Evolutionary conservation across 2,888 invertebrate genomes (phyloP).

Genomic region (Caenorhabditis angaria): DNA sequence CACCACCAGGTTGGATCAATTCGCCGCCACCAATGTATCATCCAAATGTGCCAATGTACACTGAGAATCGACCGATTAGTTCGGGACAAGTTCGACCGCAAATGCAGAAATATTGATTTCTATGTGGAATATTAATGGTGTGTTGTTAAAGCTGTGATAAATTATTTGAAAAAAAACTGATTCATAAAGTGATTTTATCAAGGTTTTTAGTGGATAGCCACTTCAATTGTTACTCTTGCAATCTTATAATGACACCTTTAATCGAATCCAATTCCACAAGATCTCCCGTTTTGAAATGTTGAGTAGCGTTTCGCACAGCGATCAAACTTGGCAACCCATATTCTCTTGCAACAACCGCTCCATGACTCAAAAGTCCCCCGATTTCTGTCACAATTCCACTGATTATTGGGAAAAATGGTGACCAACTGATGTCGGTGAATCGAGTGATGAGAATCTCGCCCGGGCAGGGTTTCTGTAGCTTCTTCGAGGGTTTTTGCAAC

Average conservation of each 20-base stretch:
- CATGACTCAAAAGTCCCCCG: constrained; percentile 75
- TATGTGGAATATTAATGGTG: too few relatives aligned
- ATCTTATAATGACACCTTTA: constrained; percentile 42
- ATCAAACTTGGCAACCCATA: constrained; percentile 75
- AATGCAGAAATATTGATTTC: background rate
- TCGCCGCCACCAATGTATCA: background rate
- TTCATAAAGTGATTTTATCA: background rate
- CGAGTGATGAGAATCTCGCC: constrained; percentile 74
- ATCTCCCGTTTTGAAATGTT: constrained; percentile 72
- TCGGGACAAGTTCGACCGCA: background rate
- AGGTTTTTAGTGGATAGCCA: background rate
- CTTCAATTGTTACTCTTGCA: background rate
- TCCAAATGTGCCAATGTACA: too few relatives aligned
- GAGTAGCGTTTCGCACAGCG: constrained; percentile 73
- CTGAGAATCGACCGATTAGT: background rate
- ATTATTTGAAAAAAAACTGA: background rate
- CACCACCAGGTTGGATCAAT: background rate
- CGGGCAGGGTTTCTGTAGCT: constrained; percentile 75
- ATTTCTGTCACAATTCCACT: constrained; percentile 75
- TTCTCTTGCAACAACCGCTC: constrained; percentile 75
- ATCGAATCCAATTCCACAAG: constrained; percentile 53
- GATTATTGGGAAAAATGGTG: constrained; percentile 75
- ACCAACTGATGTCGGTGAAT: constrained; percentile 75
- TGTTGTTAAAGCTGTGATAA: background rate
- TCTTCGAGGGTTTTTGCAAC: constrained; percentile 80